Conservation (phyloP, 1,140 invertebrate genomes). For the Telenomus remus region DNA sequence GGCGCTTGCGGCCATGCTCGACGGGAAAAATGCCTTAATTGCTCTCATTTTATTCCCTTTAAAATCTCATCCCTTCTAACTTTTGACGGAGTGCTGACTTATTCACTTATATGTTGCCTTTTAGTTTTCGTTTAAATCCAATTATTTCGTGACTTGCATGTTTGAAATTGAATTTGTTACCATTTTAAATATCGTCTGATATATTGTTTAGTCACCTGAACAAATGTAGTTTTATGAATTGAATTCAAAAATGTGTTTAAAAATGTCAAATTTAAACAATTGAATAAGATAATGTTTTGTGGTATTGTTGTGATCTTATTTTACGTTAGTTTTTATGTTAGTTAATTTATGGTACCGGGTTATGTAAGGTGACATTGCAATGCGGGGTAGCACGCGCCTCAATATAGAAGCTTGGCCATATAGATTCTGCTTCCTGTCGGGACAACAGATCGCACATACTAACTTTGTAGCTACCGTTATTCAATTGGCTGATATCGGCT, state of each 20-base stretch:
- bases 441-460: constrained; percentile 54
- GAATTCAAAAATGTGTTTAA: too few species aligned
- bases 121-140: too few species aligned
- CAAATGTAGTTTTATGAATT: too few species aligned
- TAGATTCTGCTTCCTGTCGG: constrained; percentile 54
- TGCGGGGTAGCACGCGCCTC: constrained; percentile 30
- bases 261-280: too few species aligned
- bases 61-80: background rate
- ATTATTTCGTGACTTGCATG: too few species aligned
- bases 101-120: constrained; percentile 29
- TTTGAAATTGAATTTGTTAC: too few species aligned
- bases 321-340: background rate
- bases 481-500: constrained; percentile 49
- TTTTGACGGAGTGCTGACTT: constrained; percentile 27
- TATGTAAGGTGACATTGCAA: constrained; percentile 29
- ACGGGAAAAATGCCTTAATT: constrained; percentile 58
- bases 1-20: constrained; percentile 49
- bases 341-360: background rate
- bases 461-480: constrained; percentile 54
- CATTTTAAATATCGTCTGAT: too few species aligned
- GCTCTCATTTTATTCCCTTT: constrained; percentile 33
- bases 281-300: too few species aligned
- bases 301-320: too few species aligned
- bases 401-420: constrained; percentile 44
- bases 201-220: too few species aligned